Evolutionary conservation across 2,113 vertebrate genomes (phyloP).

Genomic region (Forbesichthys papilliferus): DNA sequence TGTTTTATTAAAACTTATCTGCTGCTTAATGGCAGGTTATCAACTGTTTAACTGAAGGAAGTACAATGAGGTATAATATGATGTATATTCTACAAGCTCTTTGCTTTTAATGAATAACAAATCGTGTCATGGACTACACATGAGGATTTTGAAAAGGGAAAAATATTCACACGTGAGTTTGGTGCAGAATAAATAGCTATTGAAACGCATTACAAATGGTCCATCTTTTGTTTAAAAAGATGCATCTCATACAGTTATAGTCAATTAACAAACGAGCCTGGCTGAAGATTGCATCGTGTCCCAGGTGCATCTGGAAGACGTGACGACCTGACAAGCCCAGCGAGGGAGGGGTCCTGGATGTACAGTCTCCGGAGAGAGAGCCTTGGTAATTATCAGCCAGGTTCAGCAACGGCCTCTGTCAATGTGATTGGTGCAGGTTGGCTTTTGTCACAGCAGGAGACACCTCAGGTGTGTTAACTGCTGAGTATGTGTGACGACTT

Average conservation of each 20-base stretch:
- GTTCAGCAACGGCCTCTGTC: conserved; percentile 27
- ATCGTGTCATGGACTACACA: conserved; percentile 57
- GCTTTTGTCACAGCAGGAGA: conserved; percentile 43
- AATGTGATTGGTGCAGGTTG: conserved; percentile 40
- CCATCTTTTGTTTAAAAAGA: background rate
- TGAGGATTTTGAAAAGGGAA: conserved; percentile 26
- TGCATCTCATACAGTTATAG: conserved; percentile 28
- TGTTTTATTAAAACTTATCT: conserved; percentile 72
- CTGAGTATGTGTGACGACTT: conserved; percentile 26
- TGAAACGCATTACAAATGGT: background rate
- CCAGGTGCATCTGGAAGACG: conserved; percentile 45
- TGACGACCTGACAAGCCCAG: conserved; percentile 63
- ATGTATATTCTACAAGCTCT: conserved; percentile 58
- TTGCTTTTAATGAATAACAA: conserved; percentile 61
- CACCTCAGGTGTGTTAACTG: conserved; percentile 32
- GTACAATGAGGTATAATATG: conserved; percentile 44
- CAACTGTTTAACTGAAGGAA: conserved; percentile 40
- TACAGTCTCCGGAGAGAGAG: conserved; percentile 52
- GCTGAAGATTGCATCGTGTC: background rate
- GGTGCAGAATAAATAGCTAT: conserved; percentile 66
- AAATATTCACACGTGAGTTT: conserved; percentile 64
- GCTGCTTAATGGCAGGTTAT: conserved; percentile 64
- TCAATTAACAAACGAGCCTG: conserved; percentile 11
- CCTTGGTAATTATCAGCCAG: conserved; percentile 43
- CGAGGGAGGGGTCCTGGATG: conserved; percentile 40